These are phyloP conservation scores for Stegana nigrithorax DNA, from an alignment of 2,888 invertebrate species.

Conservation along the genomic window DNA sequence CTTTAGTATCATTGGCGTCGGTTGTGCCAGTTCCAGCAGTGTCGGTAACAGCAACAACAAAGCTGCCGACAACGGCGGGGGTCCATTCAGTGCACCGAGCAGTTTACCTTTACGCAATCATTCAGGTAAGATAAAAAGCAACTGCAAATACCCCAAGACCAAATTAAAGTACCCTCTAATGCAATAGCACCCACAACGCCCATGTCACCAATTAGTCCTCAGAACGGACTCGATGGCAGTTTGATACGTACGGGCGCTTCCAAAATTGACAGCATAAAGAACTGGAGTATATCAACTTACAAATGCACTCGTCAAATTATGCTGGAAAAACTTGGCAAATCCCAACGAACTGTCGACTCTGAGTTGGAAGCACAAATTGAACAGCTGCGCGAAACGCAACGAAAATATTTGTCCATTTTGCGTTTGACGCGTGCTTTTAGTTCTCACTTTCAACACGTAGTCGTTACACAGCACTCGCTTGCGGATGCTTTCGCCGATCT, in stretches of 20 bases:
- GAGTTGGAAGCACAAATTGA: slow-evolving; percentile 96
- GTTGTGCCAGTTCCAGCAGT: no score
- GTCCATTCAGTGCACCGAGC: slow-evolving; percentile 74
- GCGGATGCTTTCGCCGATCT: slow-evolving; percentile 95
- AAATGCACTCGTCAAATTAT: slow-evolving; percentile 97
- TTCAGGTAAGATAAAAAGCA: slow-evolving; percentile 74
- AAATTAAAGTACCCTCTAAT: not conserved
- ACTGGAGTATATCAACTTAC: slow-evolving; percentile 98
- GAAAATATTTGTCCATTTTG: slow-evolving; percentile 89
- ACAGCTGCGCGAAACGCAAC: slow-evolving; percentile 90
- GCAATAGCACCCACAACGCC: slow-evolving; percentile 70
- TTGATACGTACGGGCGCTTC: slow-evolving; percentile 71
- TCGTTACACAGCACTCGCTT: slow-evolving; percentile 86
- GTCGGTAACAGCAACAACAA: slow-evolving; percentile 44
- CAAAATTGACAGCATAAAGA: slow-evolving; percentile 91
- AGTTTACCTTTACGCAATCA: slow-evolving; percentile 80
- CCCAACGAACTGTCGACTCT: slow-evolving; percentile 88
- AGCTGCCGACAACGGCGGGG: slow-evolving; percentile 66
- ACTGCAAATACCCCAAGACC: not conserved
- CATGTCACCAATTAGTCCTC: slow-evolving; percentile 68
- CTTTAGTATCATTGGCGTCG: slow-evolving; percentile 33
- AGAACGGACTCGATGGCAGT: slow-evolving; percentile 54
- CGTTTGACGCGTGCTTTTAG: slow-evolving; percentile 87
- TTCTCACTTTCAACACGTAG: slow-evolving; percentile 88
- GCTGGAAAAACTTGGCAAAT: slow-evolving; percentile 95